Percentiles rank a stretch among this genome's conserved stretches.
These are phyloP conservation scores for Antheraea yamamai DNA, from an alignment of 2,888 invertebrate species.

Conservation along the genomic window DNA sequence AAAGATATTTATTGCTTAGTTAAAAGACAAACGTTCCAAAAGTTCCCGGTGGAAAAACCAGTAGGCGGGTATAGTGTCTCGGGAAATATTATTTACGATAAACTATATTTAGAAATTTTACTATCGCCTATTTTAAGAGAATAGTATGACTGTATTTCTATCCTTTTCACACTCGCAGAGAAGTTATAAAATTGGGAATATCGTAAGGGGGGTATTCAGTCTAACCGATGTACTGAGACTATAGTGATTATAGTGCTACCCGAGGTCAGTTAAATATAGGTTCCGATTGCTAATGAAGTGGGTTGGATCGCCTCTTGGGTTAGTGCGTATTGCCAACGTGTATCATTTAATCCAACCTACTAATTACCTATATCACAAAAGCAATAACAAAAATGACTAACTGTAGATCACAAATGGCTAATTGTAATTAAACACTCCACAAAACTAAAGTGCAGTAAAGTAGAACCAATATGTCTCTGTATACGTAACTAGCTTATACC, in stretches of 20 bases:
- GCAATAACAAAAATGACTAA: too few relatives aligned
- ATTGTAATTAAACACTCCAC: too few relatives aligned
- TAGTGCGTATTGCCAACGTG: background rate
- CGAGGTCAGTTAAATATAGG: background rate
- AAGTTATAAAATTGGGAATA: background rate
- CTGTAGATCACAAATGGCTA: too few relatives aligned
- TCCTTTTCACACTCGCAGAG: slow-evolving; percentile 1
- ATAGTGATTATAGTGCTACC: too few relatives aligned
- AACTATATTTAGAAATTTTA: slow-evolving; percentile 9
- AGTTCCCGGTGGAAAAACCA: background rate
- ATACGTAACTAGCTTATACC: too few relatives aligned
- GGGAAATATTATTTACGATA: background rate
- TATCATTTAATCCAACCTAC: too few relatives aligned
- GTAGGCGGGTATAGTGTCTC: slow-evolving; percentile 8
- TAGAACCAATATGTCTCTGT: too few relatives aligned
- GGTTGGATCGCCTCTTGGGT: background rate
- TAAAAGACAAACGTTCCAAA: background rate
- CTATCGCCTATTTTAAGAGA: slow-evolving; percentile 1
- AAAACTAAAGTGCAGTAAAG: too few relatives aligned
- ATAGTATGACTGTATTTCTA: background rate
- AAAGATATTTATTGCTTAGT: background rate
- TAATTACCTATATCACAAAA: too few relatives aligned
- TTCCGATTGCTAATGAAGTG: background rate
- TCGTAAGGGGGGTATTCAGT: background rate
- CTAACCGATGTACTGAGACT: background rate